A percentile compares a stretch with the other conserved stretches of the same genome.
Conservation (phyloP, 2,888 invertebrate species). For the Campaea margaritaria region DNA sequence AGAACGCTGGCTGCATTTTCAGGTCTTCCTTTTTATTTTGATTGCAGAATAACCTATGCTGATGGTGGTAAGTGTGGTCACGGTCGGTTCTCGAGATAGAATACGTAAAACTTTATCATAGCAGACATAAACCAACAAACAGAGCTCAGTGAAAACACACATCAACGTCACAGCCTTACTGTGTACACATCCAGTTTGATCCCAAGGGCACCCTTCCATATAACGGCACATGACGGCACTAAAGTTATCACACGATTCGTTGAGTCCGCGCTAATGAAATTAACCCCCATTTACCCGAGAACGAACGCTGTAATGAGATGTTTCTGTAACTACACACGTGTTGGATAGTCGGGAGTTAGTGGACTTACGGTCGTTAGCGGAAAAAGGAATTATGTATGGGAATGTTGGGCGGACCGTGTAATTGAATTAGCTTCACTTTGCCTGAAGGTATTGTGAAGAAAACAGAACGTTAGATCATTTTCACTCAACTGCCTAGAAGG, state of each 20-base stretch:
- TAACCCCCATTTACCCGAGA: constrained; percentile 77
- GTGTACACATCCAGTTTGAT: constrained; percentile 56
- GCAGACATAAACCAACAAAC: constrained; percentile 47
- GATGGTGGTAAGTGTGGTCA: too few relatives aligned
- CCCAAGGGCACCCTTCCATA: constrained; percentile 73
- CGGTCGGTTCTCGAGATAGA: too few relatives aligned
- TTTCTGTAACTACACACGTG: constrained; percentile 71
- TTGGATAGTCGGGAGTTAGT: constrained; percentile 56
- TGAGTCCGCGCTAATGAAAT: constrained; percentile 82
- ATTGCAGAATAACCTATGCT: too few relatives aligned
- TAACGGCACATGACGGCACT: constrained; percentile 79
- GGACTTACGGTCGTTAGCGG: constrained; percentile 54
- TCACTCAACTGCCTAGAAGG: too few relatives aligned
- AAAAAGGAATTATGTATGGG: constrained; percentile 35
- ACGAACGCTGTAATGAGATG: constrained; percentile 77
- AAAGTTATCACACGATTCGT: constrained; percentile 85
- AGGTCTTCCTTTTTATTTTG: too few relatives aligned
- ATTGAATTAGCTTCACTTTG: constrained; percentile 37
- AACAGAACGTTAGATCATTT: too few relatives aligned
- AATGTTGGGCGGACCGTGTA: constrained; percentile 24
- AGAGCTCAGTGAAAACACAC: constrained; percentile 51
- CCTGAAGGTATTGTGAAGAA: background rate
- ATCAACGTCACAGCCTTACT: constrained; percentile 60
- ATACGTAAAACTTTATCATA: constrained; percentile 25
- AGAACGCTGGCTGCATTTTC: too few relatives aligned